These are phyloP conservation scores for Silvanus unidentatus DNA, from an alignment of 2,888 invertebrate genomes.

Conservation along the genomic window DNA sequence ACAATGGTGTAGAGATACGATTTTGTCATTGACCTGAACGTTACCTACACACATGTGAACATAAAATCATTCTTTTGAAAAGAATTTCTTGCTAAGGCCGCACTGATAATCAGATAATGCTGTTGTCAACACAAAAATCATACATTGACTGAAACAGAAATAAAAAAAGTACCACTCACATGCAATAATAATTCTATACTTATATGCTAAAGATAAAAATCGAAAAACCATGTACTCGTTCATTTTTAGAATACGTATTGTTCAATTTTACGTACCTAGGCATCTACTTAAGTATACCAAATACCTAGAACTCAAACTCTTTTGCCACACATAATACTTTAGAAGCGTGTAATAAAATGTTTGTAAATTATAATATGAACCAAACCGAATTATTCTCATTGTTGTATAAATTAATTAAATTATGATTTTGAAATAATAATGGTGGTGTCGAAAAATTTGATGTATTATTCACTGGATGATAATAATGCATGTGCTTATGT, in stretches of 20 bases:
- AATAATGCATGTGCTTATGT: background rate
- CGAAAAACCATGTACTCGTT: too few species aligned
- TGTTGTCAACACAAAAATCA: background rate
- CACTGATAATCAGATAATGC: background rate
- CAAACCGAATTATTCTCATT: background rate
- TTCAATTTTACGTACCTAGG: too few species aligned
- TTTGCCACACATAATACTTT: too few species aligned
- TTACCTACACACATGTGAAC: too few species aligned
- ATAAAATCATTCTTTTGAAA: background rate
- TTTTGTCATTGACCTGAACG: constrained; percentile 1
- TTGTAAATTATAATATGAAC: background rate
- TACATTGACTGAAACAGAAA: background rate
- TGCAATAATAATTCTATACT: too few species aligned
- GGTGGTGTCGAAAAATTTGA: background rate
- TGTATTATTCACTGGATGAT: background rate
- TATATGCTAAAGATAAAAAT: too few species aligned
- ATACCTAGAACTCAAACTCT: too few species aligned
- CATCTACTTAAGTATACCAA: too few species aligned
- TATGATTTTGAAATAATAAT: constrained; percentile 1
- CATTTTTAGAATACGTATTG: too few species aligned
- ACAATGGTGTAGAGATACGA: background rate
- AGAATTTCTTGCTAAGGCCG: background rate
- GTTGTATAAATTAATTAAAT: background rate
- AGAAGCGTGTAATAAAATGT: background rate
- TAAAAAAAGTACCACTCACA: background rate